Base-by-base conservation (phyloP, 1,140 invertebrate genomes). In the Drosophila oshimai region DNA sequence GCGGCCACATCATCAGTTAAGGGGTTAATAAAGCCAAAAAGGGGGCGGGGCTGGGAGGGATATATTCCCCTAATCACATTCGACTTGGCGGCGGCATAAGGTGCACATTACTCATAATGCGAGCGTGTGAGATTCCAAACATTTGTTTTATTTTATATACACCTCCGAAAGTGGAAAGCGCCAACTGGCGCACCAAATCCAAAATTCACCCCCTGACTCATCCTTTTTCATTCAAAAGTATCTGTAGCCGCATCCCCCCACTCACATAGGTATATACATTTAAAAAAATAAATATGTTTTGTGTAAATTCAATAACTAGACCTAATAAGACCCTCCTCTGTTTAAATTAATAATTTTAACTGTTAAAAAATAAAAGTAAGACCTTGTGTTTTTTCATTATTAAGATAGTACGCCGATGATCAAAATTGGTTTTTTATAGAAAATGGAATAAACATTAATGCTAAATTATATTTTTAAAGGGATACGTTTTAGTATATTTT, bases 91-190 rank as follows among this genome's bases (percentile, higher is more conserved):
- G 75, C 86, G 81, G 73, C 86, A 89, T 86, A 89, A 89, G 86
- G 86, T 89, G 86, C 86, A 78, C 86, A 89, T 89, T 89, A 89
- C 80, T 89, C 86, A 89, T 77, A 89, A 86, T 67, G 60, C 64
- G 79, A 84, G 68, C 75, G 68, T 70, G 84, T 78, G 75, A 78
- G 77, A 75, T 78, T 72, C 33, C 26, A 18, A 15, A 15, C 22
- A 29, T 50, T 50, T 44, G 39, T 20, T 65, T 37, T 28, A 29
- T 45, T 45, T n/a, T 49, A 65, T 60, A 57, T 55, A 49, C 50
- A 57, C 51, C 60, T 67, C 51, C 31, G 33, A 44, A 46, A 37
- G 34, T 41, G 34, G 34, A 20, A 53, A 72, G 69, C 68, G 34
- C 55, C 71, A 74, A 74, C 71, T 67, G 71, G 50, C 42, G 80